Conservation (phyloP, 2,888 invertebrate genomes). For the Apotomis betuletana region DNA sequence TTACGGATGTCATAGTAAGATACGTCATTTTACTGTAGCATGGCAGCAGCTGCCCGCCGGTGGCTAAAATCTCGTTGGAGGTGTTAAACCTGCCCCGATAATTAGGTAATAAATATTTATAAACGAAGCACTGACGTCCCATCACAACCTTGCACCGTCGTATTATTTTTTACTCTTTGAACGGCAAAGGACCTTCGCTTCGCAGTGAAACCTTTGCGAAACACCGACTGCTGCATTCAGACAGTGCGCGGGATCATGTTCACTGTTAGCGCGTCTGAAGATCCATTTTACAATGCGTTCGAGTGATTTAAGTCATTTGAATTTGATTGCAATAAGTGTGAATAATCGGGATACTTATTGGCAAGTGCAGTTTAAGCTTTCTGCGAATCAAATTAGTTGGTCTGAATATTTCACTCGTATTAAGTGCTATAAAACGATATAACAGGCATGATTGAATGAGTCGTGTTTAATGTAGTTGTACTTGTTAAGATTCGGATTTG, state of each 20-base stretch:
- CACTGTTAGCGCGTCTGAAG: conserved; percentile 6
- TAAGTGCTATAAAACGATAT: neutral
- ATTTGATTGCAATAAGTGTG: conserved; percentile 51
- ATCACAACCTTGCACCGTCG: conserved; percentile 59
- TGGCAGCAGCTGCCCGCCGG: conserved; percentile 50
- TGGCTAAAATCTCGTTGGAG: conserved; percentile 62
- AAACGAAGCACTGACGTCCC: conserved; percentile 65
- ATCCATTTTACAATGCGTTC: conserved; percentile 32
- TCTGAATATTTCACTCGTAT: conserved; percentile 8
- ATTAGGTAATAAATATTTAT: conserved; percentile 82
- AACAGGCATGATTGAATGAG: neutral
- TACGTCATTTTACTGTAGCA: too few species aligned
- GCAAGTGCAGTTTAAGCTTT: conserved; percentile 57
- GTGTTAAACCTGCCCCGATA: conserved; percentile 70
- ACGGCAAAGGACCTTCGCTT: conserved; percentile 60
- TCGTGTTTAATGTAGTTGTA: too few species aligned
- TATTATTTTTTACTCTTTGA: conserved; percentile 59
- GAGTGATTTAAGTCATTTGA: conserved; percentile 45
- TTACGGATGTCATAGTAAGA: too few species aligned
- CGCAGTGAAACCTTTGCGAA: conserved; percentile 45
- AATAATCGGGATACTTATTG: conserved; percentile 68
- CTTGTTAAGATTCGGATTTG: too few species aligned
- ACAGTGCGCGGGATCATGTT: conserved; percentile 40
- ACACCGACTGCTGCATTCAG: conserved; percentile 44
- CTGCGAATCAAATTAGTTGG: conserved; percentile 58